Evolutionary conservation across 2,888 invertebrate species (phyloP), one percentile per base, ranked within the genome.

Genomic region (Hypena proboscidalis): DNA sequence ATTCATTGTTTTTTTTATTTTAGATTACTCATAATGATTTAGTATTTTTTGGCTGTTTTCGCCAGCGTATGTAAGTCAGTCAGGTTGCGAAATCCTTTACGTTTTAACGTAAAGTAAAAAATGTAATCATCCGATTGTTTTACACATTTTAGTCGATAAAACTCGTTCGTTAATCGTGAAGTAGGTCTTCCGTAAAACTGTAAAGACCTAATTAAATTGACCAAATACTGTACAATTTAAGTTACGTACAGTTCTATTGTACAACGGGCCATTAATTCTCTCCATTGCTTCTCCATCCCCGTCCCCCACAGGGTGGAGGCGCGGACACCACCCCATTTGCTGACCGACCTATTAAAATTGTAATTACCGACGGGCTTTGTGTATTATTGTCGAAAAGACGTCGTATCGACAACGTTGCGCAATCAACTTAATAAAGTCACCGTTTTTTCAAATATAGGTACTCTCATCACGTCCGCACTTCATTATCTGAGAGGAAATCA

Each of bases 301-400:
- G 45, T 27, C 41, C 22, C 55, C 48, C 15, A 41, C 32, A 39
- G 50, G 44, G 48, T 29, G 57, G 44, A 39, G 45, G 37, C 22
- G 51, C 30, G 20, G 15, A 31, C 27, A 45, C 61, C 61, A 22
- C 57, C 68, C 69, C 67, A 66, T 63, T 64, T 70, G 64, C 74
- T 86, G 86, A 83, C 85, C 84, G 80, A 80, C 83, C 84, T 79
- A 85, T 86, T 88, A 86, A 86, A 88, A 84, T 83, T 76, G 80
- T 86, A 86, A 88, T 88, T 85, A 85, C 79, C 76, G 67, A 69
- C 74, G 70, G 74, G 76, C 80, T 80, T 76, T 80, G 78, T 65
- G 77, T 84, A 74, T 82, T 83, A 82, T 82, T 83, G 80, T 74
- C 73, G 67, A 77, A 85, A 79, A 79, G 63, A 79, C 77, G 74